Evolutionary conservation across 2,797 vertebrate species (phyloP), one percentile per base, ranked within the genome.

Genomic region (Hyperoplus lanceolatus): DNA sequence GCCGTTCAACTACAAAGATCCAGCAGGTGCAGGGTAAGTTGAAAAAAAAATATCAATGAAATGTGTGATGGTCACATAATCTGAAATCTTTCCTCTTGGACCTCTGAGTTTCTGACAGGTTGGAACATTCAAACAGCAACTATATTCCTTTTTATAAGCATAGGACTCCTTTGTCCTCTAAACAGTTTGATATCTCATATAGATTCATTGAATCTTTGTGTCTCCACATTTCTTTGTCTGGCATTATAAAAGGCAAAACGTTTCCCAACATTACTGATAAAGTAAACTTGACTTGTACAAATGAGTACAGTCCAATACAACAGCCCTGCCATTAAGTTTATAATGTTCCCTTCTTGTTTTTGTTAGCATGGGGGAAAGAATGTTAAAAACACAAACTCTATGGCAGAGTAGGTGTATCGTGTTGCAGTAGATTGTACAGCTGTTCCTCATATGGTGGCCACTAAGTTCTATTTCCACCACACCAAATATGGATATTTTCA

Each of bases 1-100:
- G 70, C 97, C 97, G 0, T 97, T 98, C 87, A 91, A 90, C 77
- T 82, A 85, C 82, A 96, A 92, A 87, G 95, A 96, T 51, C 83
- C 89, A 8, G 78, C 83, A 11, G 90, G 88, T 16, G 83, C 90
- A 67, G 43, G 92, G 95, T 94, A 72, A 90, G 94, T 80, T 43
- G 1, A 43, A 43, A 51, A 14, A 29, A 53, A 60, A 16, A 15
- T 6, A 51, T 60, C 21, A 38, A 1, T 8, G 29, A 3, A 57
- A 13, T 48, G 15, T 42, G 8, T 8, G 8, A 38, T 16, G 8
- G 14, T 13, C 14, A 58, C 4, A 13, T 10, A 18, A 59, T 16
- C 50, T 46, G 4, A 16, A 12, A 53, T 46, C 14, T 59, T 54
- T 60, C 10, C 2, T 54, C 41, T 48, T 49, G 46, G 38, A 41